Base-by-base conservation (phyloP, 1,140 invertebrate genomes). In the Drosophila ambigua region DNA sequence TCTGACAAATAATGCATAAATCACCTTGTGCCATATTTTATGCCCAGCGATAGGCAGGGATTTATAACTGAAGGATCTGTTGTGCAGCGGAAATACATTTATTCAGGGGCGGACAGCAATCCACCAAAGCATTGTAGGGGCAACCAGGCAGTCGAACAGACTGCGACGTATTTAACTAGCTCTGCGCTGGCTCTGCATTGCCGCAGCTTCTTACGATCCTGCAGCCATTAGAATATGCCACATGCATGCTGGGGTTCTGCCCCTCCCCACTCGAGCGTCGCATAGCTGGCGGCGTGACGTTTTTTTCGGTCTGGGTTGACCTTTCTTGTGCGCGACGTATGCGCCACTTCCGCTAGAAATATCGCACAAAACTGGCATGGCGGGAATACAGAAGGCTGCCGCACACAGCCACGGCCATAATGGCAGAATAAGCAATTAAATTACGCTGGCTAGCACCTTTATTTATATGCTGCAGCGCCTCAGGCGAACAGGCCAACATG, bases 351-450 rank as follows among this genome's bases (percentile, higher is more conserved):
- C 83, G 78, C 44, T 61, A 48, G 55, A 66, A 74, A 66, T 64
- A 54, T 48, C 15, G 50, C 62, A 53, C 46, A 59, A 49, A 61
- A 20, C 1, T 20, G 20, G 48, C 41, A 57, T 39, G 39, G 9
- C 15, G 7, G 49, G 52, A 16, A 51, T 52, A 44, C 20, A 55
- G 50, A 54, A 58, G 28, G 23, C 28, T 9, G 11, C 23, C 23
- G 28, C 51, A 53, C 26, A 51, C 16, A 43, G 8, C 20, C 20
- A 54, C n/a, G 28, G 35, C 20, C 51, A 48, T 72, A 79, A 69
- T 77, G 53, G 51, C 26, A 64, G 75, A 87, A 87, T 85, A 78
- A 74, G 74, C 83, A 73, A 85, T 85, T 85, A 87, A 82, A 85
- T 87, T 85, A 74, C 66, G 61, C 52, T 73, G 58, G 63, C 57